Evolutionary conservation across 2,888 invertebrate species (phyloP), one percentile per base, ranked within the genome.

Genomic region (Boloria selene): DNA sequence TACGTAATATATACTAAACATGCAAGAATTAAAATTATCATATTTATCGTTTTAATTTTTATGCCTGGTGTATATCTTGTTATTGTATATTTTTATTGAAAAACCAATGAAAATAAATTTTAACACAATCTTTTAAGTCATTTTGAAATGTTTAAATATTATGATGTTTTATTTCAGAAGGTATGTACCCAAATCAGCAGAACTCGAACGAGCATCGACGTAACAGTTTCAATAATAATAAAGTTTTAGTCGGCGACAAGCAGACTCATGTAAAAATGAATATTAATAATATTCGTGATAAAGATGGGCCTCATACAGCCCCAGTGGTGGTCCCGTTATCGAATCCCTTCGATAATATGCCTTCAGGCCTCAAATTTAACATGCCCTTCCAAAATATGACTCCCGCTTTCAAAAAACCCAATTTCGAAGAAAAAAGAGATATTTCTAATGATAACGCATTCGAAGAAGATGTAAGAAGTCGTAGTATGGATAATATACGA

Each of bases 121-220:
- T 26, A 42, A 62, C 16, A 13, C 31, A 38, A 7, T 10, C 31
- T 38, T 1, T 38, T 2, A 38, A 10, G 10, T 7, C 2, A 10
- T 38, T 38, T 38, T 38, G 10, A 38, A 38, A 10, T 38, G 1
- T 38, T 56, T n/a, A 16, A n/a, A 22, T 52, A 52, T 44, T 47
- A 42, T 63, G 31, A n/a, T 53, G 67, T 64, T 45, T 17, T 10
- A 53, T 82, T 79, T 52, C 87, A 90, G 89, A 85, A 79, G 84
- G 83, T 45, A 80, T 88, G 79, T 91, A 87, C 72, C 74, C 79
- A 38, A 77, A 58, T 18, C 76, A 95, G 38, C 70, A 95, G 22
- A 77, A 71, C 13, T 79, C 77, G 6, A 75, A 95, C 74, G 96
- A 84, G 0, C 75, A 95, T 55, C 73, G 87, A 0, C 77, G 89